These are phyloP conservation scores for Diplolepis rosae DNA, from an alignment of 2,888 invertebrate genomes.

Conservation along the genomic window DNA sequence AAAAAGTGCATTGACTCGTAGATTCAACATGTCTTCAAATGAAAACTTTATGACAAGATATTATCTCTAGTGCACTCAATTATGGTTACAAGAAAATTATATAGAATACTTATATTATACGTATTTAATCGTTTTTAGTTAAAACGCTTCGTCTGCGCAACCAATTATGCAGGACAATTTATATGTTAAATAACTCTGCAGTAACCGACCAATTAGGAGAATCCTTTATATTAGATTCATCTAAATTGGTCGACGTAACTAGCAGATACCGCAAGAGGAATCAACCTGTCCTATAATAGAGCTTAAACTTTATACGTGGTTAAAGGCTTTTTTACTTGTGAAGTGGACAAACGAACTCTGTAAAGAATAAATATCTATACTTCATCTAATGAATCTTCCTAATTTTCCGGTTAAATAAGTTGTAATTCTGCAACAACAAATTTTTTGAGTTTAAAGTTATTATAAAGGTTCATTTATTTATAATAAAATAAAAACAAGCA, in stretches of 20 bases:
- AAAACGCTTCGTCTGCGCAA: not conserved
- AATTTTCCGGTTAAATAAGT: not conserved
- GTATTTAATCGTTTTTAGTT: not conserved
- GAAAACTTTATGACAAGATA: not conserved
- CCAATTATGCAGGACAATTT: conserved; percentile 1
- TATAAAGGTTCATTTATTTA: not conserved
- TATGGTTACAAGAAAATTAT: not conserved
- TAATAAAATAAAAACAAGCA: not conserved
- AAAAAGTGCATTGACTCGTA: not conserved
- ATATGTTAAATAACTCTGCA: conserved; percentile 7
- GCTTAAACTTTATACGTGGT: not conserved
- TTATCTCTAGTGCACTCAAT: not conserved
- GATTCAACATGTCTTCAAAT: not conserved
- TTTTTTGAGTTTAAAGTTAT: not conserved
- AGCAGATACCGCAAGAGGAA: not conserved
- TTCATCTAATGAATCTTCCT: not conserved
- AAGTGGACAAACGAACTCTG: not conserved
- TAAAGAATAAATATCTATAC: not conserved
- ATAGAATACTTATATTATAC: not conserved
- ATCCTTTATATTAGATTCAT: conserved; percentile 4
- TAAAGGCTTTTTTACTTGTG: not conserved
- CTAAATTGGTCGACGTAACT: conserved; percentile 2
- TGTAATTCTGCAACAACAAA: not conserved
- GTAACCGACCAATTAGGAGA: not conserved
- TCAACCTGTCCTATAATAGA: not conserved